These are phyloP conservation scores for Microtus montanus DNA, from an alignment of 2,113 vertebrate genomes.

Conservation along the genomic window DNA sequence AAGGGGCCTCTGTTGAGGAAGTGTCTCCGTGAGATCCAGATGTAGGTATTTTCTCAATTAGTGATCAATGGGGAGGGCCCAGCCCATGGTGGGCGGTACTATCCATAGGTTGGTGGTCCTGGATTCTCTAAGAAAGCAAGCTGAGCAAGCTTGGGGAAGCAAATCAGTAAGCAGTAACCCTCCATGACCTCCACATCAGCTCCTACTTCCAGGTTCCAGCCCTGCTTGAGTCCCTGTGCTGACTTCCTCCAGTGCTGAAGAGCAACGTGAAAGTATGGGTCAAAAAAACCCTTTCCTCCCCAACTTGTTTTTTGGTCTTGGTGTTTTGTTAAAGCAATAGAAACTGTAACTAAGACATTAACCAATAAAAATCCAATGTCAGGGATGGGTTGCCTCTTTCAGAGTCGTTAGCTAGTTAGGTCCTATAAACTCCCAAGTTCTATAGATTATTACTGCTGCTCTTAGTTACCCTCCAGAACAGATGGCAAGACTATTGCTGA, in stretches of 20 bases:
- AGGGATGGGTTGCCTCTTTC: not conserved
- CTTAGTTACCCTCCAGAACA: not conserved
- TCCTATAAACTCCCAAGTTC: not conserved
- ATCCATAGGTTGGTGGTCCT: not conserved
- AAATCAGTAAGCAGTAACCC: not conserved
- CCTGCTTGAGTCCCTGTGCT: not conserved
- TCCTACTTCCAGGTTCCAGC: not conserved
- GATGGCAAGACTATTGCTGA: not conserved
- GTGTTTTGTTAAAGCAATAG: not conserved
- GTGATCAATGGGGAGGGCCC: not conserved
- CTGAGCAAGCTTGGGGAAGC: not conserved
- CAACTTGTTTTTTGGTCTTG: not conserved
- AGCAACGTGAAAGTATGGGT: not conserved
- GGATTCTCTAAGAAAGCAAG: not conserved
- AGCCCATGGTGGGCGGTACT: not conserved
- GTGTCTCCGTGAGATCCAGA: not conserved
- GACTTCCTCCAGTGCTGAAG: not conserved
- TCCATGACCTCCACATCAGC: not conserved
- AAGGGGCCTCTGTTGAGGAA: not conserved
- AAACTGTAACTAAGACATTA: not conserved
- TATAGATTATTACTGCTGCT: not conserved
- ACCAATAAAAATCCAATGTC: not conserved
- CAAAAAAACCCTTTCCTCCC: not conserved
- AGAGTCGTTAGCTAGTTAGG: not conserved
- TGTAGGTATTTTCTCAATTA: not conserved